Conservation (phyloP, 2,888 invertebrate genomes). For the Lamellibrachia satsuma region DNA sequence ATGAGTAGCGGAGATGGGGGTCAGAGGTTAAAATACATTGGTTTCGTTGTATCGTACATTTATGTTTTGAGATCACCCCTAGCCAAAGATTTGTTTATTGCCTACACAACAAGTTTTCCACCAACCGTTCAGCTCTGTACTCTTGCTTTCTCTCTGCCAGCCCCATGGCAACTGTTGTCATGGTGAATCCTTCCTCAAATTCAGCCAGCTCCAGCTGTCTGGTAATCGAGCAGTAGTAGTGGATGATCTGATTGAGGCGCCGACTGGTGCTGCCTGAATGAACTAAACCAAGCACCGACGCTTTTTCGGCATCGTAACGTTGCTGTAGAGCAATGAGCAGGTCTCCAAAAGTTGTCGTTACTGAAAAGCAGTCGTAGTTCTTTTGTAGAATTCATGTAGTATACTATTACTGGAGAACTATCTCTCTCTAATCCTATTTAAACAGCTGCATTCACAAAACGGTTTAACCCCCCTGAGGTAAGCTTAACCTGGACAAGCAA, state of each 20-base stretch:
- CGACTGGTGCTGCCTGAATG: not conserved
- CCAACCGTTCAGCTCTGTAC: conserved; percentile 45
- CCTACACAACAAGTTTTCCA: conserved; percentile 1
- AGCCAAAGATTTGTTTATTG: not conserved
- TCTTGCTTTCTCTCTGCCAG: conserved; percentile 53
- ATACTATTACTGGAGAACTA: not conserved
- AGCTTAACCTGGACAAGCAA: too few species aligned
- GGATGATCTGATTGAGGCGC: not conserved
- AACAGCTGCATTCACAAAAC: not conserved
- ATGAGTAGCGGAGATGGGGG: too few species aligned
- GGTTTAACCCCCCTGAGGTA: too few species aligned
- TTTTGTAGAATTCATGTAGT: not conserved
- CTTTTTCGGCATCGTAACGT: not conserved
- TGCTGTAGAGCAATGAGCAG: not conserved
- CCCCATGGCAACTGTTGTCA: conserved; percentile 51
- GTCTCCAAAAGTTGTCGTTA: not conserved
- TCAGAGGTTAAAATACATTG: too few species aligned
- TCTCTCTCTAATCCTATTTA: not conserved
- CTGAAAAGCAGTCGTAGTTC: not conserved
- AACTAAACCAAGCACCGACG: not conserved
- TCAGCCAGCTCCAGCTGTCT: conserved; percentile 39
- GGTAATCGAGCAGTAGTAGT: not conserved
- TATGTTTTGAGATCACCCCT: not conserved
- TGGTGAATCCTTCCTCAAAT: conserved; percentile 44
- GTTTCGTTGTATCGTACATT: too few species aligned